These are phyloP conservation scores for Tonatia bakeri DNA, from an alignment of 2,113 vertebrate species.

Conservation along the genomic window DNA sequence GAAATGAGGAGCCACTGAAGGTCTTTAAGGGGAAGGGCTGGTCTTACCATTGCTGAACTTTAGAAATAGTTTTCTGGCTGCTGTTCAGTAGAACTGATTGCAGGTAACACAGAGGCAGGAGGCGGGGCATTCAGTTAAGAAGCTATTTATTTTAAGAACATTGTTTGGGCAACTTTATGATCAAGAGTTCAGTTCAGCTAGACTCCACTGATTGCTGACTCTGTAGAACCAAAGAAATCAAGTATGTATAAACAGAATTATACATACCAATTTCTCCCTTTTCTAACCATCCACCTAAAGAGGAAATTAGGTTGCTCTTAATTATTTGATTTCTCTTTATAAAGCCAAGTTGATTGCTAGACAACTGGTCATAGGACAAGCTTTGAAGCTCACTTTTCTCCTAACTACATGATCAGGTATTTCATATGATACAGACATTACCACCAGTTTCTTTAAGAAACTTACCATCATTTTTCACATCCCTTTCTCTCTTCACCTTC, in stretches of 20 bases:
- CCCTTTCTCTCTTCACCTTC: background rate
- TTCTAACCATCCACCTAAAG: background rate
- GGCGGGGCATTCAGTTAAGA: background rate
- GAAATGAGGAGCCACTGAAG: background rate
- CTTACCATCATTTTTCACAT: background rate
- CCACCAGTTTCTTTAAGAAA: background rate
- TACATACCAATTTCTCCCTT: background rate
- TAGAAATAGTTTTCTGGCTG: background rate
- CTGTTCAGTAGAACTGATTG: background rate
- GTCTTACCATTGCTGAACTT: background rate
- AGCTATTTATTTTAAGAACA: background rate
- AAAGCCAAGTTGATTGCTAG: conserved; percentile 14
- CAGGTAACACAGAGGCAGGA: background rate
- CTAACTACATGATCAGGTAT: background rate
- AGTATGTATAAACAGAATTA: background rate
- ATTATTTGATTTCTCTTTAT: conserved; percentile 17
- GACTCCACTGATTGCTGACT: background rate
- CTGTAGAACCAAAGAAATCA: background rate
- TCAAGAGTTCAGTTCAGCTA: background rate
- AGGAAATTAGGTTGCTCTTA: conserved; percentile 1
- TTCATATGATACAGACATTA: background rate
- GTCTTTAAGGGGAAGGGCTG: background rate
- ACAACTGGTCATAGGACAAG: background rate
- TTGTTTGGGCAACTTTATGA: background rate
- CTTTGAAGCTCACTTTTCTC: background rate